These are phyloP conservation scores for Trichosurus vulpecula DNA, from an alignment of 2,797 vertebrate species.

Conservation along the genomic window DNA sequence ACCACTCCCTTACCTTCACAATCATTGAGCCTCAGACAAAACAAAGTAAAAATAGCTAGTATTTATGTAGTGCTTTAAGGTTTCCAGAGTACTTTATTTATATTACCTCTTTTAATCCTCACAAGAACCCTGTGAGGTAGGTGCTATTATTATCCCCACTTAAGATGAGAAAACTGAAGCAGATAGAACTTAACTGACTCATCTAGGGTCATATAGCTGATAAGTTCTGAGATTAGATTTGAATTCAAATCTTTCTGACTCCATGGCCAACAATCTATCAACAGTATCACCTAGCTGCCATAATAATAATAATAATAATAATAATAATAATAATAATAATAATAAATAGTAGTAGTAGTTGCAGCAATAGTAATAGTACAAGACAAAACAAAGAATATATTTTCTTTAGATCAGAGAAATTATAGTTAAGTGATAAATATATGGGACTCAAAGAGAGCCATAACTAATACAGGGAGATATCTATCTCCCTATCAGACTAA, in stretches of 20 bases:
- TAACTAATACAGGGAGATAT: no score
- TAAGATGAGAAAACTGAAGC: not conserved
- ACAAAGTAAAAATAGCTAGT: not conserved
- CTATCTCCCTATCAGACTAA: no score
- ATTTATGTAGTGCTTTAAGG: not conserved
- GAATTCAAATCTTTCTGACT: not conserved
- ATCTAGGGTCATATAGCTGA: not conserved
- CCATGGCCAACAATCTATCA: not conserved
- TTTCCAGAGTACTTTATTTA: not conserved
- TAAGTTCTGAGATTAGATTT: not conserved
- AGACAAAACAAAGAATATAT: no score
- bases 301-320: not conserved
- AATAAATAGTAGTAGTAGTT: no score
- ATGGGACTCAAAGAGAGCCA: no score
- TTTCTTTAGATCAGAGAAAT: no score
- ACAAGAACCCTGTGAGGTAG: not conserved
- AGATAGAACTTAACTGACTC: not conserved
- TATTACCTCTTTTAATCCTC: not conserved
- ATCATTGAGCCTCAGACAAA: not conserved
- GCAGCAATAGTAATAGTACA: no score
- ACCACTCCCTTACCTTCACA: not conserved
- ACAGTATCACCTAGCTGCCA: not conserved
- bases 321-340: no score
- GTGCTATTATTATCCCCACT: not conserved
- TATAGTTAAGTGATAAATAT: no score